Evolutionary conservation across 2,888 invertebrate genomes (phyloP), one percentile per base, ranked within the genome.

Genomic region (Eueremaeus valkanovi): DNA sequence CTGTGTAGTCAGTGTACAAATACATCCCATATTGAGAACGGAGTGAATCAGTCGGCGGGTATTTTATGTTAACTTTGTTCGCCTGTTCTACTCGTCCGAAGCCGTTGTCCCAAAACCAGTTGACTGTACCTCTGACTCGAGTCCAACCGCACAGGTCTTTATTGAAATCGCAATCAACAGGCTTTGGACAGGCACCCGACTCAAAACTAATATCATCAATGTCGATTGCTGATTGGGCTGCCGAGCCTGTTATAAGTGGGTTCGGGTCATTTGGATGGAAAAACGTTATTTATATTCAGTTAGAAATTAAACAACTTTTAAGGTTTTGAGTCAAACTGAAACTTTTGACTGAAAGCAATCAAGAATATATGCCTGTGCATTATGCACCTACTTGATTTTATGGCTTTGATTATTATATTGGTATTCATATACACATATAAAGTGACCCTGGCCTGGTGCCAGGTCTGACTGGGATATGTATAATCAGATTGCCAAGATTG

Each of bases 1-100:
- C n/a, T 0, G 68, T 31, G 42, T 36, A 68, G 36, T 68, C 68
- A n/a, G 68, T 68, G 36, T 68, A 68, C 36, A 68, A 16, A 13
- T 33, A 68, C 42, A 42, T 36, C 18, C 24, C 24, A 1, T 13
- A 1, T 3, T 8, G n/a, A 29, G 18, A 16, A 9, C 3, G 18
- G 16, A 3, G 1, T 3, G 11, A 9, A 36, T 68, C 42, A 11
- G 9, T 18, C 0, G 36, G 9, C 11, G 68, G 8, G 21, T 68
- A 40, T 3, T 33, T 40, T 9, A 68, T n/a, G 16, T 36, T 31
- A 24, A 16, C 13, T 5, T 13, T 13, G n/a, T 13, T 16, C 3
- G 3, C 36, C 13, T 33, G 16, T 21, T 68, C n/a, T 11, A 68
- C 68, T 33, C 68, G 36, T 21, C 68, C 68, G 11, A 68, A 8